Conservation (phyloP, 2,888 invertebrate species). For the Acleris literana region DNA sequence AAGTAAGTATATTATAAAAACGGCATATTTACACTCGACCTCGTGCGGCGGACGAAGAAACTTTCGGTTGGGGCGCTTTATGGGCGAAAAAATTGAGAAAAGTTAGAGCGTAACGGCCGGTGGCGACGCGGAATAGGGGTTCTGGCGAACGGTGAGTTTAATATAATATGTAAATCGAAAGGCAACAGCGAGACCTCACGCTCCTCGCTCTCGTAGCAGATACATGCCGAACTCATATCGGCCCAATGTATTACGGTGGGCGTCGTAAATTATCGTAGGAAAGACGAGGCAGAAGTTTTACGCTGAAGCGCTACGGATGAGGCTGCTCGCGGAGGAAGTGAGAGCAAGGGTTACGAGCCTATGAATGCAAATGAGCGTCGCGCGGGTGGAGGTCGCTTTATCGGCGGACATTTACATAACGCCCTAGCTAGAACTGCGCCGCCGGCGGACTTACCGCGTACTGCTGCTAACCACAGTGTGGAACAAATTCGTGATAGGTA, state of each 20-base stretch:
- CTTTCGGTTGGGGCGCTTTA: conserved; percentile 80
- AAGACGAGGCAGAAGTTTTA: conserved; percentile 77
- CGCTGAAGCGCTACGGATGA: conserved; percentile 61
- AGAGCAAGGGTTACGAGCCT: conserved; percentile 81
- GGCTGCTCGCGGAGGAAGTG: conserved; percentile 67
- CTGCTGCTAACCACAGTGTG: conserved; percentile 39
- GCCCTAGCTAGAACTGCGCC: conserved; percentile 53
- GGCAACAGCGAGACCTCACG: conserved; percentile 73
- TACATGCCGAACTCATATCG: conserved; percentile 72
- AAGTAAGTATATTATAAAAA: conserved; percentile 82
- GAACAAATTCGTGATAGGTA: conserved; percentile 54
- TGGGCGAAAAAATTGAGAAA: conserved; percentile 83
- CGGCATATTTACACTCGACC: conserved; percentile 80
- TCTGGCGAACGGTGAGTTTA: conserved; percentile 71
- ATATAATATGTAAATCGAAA: conserved; percentile 84
- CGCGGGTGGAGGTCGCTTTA: conserved; percentile 73
- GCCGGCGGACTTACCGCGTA: conserved; percentile 65
- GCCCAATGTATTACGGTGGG: conserved; percentile 76
- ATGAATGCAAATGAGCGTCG: conserved; percentile 82
- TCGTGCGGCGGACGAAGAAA: conserved; percentile 74
- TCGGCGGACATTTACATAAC: conserved; percentile 79
- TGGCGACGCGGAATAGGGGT: conserved; percentile 70
- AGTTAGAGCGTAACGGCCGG: conserved; percentile 82
- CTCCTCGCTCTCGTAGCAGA: conserved; percentile 50
- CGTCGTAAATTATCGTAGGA: conserved; percentile 81